Conservation (phyloP, 2,888 invertebrate species). For the Trichopria drosophilae region DNA sequence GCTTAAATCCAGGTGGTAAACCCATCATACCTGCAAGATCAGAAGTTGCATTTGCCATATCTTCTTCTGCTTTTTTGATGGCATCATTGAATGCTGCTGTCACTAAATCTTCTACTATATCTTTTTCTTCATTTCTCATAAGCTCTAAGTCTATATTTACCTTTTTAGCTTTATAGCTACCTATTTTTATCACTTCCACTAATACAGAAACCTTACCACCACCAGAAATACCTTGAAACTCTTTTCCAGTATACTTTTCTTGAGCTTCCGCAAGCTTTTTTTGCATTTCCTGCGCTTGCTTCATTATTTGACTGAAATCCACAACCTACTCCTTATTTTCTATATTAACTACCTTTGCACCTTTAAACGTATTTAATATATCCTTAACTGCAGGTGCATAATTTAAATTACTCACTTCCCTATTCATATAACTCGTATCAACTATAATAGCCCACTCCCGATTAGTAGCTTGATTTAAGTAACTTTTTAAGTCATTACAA, state of each 20-base stretch:
- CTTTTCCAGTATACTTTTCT: slow-evolving; percentile 14
- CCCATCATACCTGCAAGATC: slow-evolving; percentile 17
- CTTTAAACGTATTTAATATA: slow-evolving; percentile 12
- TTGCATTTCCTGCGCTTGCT: slow-evolving; percentile 19
- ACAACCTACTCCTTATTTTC: slow-evolving; percentile 18
- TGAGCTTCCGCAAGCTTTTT: slow-evolving; percentile 15
- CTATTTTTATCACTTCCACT: slow-evolving; percentile 13
- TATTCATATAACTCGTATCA: too few species aligned
- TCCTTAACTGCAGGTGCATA: too few species aligned
- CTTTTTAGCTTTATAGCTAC: slow-evolving; percentile 12
- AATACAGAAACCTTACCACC: too few species aligned
- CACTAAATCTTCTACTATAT: slow-evolving; percentile 16
- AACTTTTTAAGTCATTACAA: too few species aligned
- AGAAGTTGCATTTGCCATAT: slow-evolving; percentile 16
- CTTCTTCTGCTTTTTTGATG: slow-evolving; percentile 11
- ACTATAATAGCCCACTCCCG: too few species aligned
- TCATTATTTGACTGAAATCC: slow-evolving; percentile 20
- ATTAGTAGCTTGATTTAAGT: too few species aligned
- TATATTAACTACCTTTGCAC: slow-evolving; percentile 18
- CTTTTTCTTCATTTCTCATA: slow-evolving; percentile 15
- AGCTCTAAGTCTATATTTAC: slow-evolving; percentile 16
- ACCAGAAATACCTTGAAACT: slow-evolving; percentile 15
- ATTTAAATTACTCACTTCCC: too few species aligned
- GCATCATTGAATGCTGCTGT: slow-evolving; percentile 17
- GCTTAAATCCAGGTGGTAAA: slow-evolving; percentile 14